Base-by-base conservation (phyloP, 2,113 vertebrate species). In the Hemichromis elongatus region DNA sequence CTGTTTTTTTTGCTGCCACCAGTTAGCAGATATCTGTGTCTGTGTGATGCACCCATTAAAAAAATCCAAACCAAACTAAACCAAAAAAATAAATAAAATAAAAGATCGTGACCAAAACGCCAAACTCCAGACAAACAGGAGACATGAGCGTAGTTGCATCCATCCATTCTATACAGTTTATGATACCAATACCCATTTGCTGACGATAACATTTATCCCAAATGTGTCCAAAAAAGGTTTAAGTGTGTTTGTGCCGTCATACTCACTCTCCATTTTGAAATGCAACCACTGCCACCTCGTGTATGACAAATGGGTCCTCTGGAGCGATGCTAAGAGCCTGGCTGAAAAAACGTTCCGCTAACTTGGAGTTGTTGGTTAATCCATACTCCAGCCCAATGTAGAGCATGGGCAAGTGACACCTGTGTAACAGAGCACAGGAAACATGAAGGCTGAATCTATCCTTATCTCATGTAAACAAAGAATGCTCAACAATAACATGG, bases 221-320 rank as follows among this genome's bases (percentile, higher is more conserved):
- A 35, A 14, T 37, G 45, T 50, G 26, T 33, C 42, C 24, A 73
- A 50, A 47, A 50, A 28, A 73, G 0, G 42, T 47, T 12, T 47
- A 28, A 73, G 4, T 16, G 6, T 73, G 14, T 47, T 47, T 47
- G 70, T 75, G 70, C 26, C 4, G 1, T 47, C 24, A 7, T 56
- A 96, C 99, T 98, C 96, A 99, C 99, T 99, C 98, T 97, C 97
- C 98, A 54, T 99, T 99, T 85, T 99, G 99, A 96, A 99, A 99
- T 18, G 99, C 99, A 42, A 99, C 98, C 84, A 99, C 99, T 1
- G 98, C 99, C 86, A 99, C 97, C 94, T 99, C 99, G 10, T 99
- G 99, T 92, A 99, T 99, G 85, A 99, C 98, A 81, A 99, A 99
- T 2, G 99, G 99, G 87, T 99, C 99, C 93, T 99, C 99, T 3